A percentile compares a stretch with the other conserved stretches of the same genome.
Conservation (phyloP, 2,797 vertebrate genomes). For the Pempheris klunzingeri region DNA sequence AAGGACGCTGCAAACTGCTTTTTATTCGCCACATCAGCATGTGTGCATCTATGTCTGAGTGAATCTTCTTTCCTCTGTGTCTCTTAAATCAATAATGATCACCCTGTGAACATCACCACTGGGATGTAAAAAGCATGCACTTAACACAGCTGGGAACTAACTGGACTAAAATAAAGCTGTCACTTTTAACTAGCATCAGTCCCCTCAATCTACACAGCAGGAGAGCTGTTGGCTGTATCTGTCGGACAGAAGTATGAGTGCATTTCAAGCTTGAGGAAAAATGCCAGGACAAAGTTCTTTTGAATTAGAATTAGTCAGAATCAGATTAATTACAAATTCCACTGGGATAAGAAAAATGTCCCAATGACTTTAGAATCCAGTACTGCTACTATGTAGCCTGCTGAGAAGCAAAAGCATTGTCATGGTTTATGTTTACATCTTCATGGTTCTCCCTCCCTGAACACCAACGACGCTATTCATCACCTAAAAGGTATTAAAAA, state of each 20-base stretch:
- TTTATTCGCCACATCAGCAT: slow-evolving; percentile 45
- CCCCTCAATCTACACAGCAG: slow-evolving; percentile 30
- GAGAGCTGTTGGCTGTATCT: slow-evolving; percentile 19
- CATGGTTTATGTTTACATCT: slow-evolving; percentile 25
- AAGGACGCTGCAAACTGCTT: slow-evolving; percentile 29
- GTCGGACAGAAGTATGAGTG: background rate
- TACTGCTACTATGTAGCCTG: background rate
- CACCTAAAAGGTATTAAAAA: slow-evolving; percentile 28
- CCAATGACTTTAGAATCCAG: slow-evolving; percentile 2
- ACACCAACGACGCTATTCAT: slow-evolving; percentile 29
- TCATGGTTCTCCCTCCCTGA: slow-evolving; percentile 14
- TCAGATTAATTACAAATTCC: slow-evolving; percentile 5
- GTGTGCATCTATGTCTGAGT: slow-evolving; percentile 41
- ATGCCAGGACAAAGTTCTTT: slow-evolving; percentile 1
- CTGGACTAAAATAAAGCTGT: slow-evolving; percentile 66
- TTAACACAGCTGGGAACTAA: slow-evolving; percentile 65
- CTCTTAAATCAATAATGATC: slow-evolving; percentile 70
- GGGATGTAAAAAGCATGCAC: slow-evolving; percentile 64
- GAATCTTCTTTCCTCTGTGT: slow-evolving; percentile 41
- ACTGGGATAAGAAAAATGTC: slow-evolving; percentile 1
- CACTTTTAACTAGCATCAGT: slow-evolving; percentile 56
- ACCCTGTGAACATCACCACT: slow-evolving; percentile 52
- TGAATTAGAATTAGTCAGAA: background rate
- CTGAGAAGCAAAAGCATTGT: slow-evolving; percentile 12
- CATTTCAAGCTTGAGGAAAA: slow-evolving; percentile 4